A percentile compares a stretch with the other conserved stretches of the same genome.
Evolutionary conservation across 2,797 vertebrate genomes (phyloP).

Genomic region (Sebastes nivosus): DNA sequence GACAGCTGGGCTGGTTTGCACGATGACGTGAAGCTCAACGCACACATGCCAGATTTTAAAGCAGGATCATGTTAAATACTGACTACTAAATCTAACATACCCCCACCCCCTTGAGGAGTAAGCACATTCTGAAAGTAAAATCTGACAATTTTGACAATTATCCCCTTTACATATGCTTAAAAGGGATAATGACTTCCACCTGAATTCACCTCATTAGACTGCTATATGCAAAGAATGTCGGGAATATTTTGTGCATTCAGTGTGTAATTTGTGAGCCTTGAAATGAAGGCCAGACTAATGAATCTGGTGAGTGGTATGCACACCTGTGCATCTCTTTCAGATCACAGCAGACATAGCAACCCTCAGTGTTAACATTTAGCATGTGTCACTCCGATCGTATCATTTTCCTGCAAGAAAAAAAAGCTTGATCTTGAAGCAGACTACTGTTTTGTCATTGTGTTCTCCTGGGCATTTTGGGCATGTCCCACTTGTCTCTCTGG

Average conservation of each 20-base stretch:
- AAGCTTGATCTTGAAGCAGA: slow-evolving; percentile 18
- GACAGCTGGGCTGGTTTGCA: background rate
- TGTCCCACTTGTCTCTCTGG: slow-evolving; percentile 34
- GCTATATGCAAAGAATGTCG: background rate
- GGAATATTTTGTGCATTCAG: background rate
- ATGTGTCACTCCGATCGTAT: slow-evolving; percentile 33
- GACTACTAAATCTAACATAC: slow-evolving; percentile 13
- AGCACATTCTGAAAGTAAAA: slow-evolving; percentile 15
- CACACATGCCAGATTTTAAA: slow-evolving; percentile 4
- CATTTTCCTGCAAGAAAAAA: slow-evolving; percentile 5
- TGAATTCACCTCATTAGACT: slow-evolving; percentile 29
- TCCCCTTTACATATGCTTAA: slow-evolving; percentile 31
- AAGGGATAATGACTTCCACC: slow-evolving; percentile 18
- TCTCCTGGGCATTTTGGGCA: slow-evolving; percentile 42
- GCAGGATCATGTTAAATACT: slow-evolving; percentile 22
- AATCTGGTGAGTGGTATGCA: background rate
- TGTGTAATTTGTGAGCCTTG: background rate
- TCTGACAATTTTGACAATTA: slow-evolving; percentile 46
- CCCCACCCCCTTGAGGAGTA: slow-evolving; percentile 1
- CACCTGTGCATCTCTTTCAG: background rate
- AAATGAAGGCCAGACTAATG: background rate
- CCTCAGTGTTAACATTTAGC: slow-evolving; percentile 12
- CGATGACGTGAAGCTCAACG: background rate
- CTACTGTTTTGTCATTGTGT: slow-evolving; percentile 26
- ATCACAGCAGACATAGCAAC: slow-evolving; percentile 21